Evolutionary conservation across 1,140 invertebrate genomes (phyloP).

Genomic region (Periplaneta americana): DNA sequence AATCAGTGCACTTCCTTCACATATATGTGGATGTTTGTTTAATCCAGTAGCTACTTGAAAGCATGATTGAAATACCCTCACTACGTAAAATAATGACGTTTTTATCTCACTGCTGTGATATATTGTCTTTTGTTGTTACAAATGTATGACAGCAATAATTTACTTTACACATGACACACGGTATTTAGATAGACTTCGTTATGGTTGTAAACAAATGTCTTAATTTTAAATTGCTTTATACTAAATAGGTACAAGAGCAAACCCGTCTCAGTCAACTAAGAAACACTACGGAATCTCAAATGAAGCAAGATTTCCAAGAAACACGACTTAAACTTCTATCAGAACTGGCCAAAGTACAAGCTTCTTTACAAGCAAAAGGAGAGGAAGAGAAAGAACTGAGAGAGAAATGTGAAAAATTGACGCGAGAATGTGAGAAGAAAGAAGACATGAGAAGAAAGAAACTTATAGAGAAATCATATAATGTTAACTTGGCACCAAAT

Average conservation of each 20-base stretch:
- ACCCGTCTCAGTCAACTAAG: slow-evolving; percentile 21
- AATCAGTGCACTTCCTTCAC: no score
- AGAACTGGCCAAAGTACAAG: slow-evolving; percentile 26
- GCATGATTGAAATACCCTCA: no score
- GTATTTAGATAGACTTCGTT: no score
- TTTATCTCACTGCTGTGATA: no score
- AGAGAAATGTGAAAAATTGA: slow-evolving; percentile 25
- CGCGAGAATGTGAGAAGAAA: slow-evolving; percentile 9
- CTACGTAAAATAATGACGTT: no score
- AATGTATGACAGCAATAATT: no score
- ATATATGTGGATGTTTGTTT: no score
- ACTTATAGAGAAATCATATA: slow-evolving; percentile 25
- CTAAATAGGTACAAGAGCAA: slow-evolving; percentile 25
- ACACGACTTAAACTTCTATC: slow-evolving; percentile 24
- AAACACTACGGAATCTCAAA: slow-evolving; percentile 24
- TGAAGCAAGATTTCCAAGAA: slow-evolving; percentile 27
- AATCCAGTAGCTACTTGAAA: no score
- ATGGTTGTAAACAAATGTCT: background rate
- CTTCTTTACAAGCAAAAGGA: slow-evolving; percentile 24
- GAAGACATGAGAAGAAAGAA: slow-evolving; percentile 13
- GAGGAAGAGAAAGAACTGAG: slow-evolving; percentile 24
- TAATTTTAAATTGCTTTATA: background rate
- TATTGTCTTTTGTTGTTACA: no score
- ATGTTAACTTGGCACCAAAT: slow-evolving; percentile 7
- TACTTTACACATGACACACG: no score